Percentiles rank a stretch among this genome's conserved stretches.
Conservation (phyloP, 1,140 invertebrate genomes). For the Drosophila funebris region DNA sequence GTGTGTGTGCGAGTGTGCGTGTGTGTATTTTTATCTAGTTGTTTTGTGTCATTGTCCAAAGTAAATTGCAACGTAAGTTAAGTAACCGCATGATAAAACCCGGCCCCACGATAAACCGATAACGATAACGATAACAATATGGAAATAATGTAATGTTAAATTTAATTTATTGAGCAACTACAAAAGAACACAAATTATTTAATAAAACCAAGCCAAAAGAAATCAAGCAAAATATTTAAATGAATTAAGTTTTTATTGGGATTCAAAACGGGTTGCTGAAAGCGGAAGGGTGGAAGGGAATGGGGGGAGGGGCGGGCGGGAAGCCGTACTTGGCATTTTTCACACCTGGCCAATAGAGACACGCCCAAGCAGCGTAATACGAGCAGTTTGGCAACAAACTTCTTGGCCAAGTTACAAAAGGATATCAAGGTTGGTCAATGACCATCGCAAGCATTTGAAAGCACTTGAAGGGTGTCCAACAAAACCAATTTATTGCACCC, state of each 20-base stretch:
- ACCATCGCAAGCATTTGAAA: not conserved
- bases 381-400: constrained; percentile 9
- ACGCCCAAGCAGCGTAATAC: not conserved
- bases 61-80: constrained; percentile 44
- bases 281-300: too few relatives aligned
- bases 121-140: constrained; percentile 5
- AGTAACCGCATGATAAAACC: constrained; percentile 23
- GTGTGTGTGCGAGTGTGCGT: constrained; percentile 20
- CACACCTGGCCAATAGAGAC: constrained; percentile 13
- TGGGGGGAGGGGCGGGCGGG: not conserved
- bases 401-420: constrained; percentile 5
- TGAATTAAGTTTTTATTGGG: not conserved
- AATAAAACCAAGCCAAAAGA: constrained; percentile 52
- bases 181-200: constrained; percentile 27
- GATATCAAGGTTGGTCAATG: constrained; percentile 16
- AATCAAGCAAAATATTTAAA: constrained; percentile 48
- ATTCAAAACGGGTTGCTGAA: not conserved
- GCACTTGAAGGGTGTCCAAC: not conserved
- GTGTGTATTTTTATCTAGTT: constrained; percentile 59
- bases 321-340: constrained; percentile 6
- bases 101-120: not conserved
- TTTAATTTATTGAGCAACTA: constrained; percentile 63
- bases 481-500: constrained; percentile 15
- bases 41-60: constrained; percentile 61
- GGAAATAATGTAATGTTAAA: constrained; percentile 67